These are phyloP conservation scores for Chaetodon trifascialis DNA, from an alignment of 2,113 vertebrate genomes.

Conservation along the genomic window DNA sequence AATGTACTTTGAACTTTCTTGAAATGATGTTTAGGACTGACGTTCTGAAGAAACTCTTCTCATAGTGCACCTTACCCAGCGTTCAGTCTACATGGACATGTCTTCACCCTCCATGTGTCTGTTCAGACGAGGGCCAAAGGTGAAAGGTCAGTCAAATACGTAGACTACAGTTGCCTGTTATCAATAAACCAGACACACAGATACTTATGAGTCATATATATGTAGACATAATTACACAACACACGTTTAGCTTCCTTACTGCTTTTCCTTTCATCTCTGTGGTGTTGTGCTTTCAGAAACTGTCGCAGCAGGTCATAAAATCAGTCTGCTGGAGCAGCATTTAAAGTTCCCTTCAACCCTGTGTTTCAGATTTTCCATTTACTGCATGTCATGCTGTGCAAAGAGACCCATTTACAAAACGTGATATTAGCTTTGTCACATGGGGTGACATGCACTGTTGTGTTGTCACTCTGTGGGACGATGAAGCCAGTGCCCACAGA, in stretches of 20 bases:
- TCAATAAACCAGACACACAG: conserved; percentile 27
- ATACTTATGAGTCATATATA: not conserved
- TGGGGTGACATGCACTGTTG: not conserved
- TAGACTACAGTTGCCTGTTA: not conserved
- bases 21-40: not conserved
- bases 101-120: conserved; percentile 10
- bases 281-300: conserved; percentile 2
- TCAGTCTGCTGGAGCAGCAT: conserved; percentile 2
- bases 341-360: conserved; percentile 16
- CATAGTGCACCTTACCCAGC: not conserved
- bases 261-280: conserved; percentile 7
- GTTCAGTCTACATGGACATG: not conserved
- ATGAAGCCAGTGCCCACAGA: not conserved
- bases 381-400: conserved; percentile 28
- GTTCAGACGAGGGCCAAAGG: conserved; percentile 1
- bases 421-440: conserved; percentile 28
- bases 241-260: not conserved
- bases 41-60: not conserved
- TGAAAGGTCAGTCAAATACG: conserved; percentile 27
- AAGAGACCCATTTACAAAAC: conserved; percentile 34
- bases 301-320: not conserved
- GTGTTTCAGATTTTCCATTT: conserved; percentile 36
- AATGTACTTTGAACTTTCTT: conserved; percentile 1
- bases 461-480: not conserved
- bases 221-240: not conserved